A percentile compares a stretch with the other conserved stretches of the same genome.
These are phyloP conservation scores for Drosophila melanosoma DNA, from an alignment of 2,888 invertebrate genomes.

Conservation along the genomic window DNA sequence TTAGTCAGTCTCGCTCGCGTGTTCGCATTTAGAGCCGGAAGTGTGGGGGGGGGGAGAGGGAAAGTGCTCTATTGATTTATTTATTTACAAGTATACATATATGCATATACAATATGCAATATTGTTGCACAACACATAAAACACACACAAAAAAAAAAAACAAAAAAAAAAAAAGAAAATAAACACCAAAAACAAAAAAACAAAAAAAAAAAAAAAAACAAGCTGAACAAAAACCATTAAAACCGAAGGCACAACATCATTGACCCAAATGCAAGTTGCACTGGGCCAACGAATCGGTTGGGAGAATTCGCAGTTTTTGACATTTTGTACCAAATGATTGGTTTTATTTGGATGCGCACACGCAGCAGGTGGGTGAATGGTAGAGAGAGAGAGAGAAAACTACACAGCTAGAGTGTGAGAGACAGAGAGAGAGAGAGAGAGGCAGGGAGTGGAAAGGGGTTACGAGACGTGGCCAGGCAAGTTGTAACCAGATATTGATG, in stretches of 20 bases:
- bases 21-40: conserved; percentile 3
- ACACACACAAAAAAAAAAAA: conserved; percentile 1
- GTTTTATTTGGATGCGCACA: conserved; percentile 63
- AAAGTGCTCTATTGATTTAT: conserved; percentile 52
- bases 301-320: conserved; percentile 50
- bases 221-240: conserved; percentile 13
- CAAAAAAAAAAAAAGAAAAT: neutral
- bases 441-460: neutral
- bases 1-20: conserved; percentile 17
- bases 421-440: neutral
- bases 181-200: neutral
- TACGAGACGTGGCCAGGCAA: conserved; percentile 1
- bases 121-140: conserved; percentile 39
- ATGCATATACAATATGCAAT: conserved; percentile 48
- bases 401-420: accelerated
- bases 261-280: conserved; percentile 59
- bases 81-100: conserved; percentile 34
- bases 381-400: neutral
- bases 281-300: conserved; percentile 33
- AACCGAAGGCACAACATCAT: conserved; percentile 59
- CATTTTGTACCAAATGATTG: conserved; percentile 62
- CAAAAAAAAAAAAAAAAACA: conserved; percentile 10
- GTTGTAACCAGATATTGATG: conserved; percentile 67
- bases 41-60: neutral
- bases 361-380: conserved; percentile 29